Evolutionary conservation across 1,140 invertebrate genomes (phyloP).

Genomic region (Pseudomyrmex flavicornis): DNA sequence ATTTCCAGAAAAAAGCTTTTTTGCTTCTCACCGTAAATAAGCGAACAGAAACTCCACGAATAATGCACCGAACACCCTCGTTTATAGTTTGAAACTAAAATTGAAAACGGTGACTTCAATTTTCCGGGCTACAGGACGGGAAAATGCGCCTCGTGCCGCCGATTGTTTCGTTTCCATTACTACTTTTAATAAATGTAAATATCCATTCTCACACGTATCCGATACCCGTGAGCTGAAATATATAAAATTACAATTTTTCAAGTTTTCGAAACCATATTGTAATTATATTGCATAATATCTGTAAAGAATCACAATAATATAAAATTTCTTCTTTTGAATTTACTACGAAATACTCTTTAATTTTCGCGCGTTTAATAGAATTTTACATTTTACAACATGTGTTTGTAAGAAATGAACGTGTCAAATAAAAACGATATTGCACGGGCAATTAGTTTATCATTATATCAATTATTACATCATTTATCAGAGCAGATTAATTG

Average conservation of each 20-base stretch:
- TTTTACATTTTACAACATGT: too few relatives aligned
- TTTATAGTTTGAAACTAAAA: conserved; percentile 18
- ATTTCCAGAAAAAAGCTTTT: too few relatives aligned
- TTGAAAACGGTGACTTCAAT: conserved; percentile 9
- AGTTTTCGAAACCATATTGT: conserved; percentile 3
- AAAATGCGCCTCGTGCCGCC: conserved; percentile 1
- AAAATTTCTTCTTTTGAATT: too few relatives aligned
- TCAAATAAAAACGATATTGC: background rate
- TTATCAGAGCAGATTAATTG: background rate
- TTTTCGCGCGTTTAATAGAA: too few relatives aligned
- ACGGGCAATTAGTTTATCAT: background rate
- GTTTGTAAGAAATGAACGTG: background rate
- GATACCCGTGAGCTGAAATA: background rate
- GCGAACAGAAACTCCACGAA: background rate
- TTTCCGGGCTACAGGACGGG: background rate
- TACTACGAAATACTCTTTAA: too few relatives aligned
- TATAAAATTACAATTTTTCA: background rate
- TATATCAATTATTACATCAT: conserved; percentile 17
- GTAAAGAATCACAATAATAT: too few relatives aligned
- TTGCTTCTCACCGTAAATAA: too few relatives aligned
- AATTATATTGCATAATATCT: background rate
- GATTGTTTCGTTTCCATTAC: background rate
- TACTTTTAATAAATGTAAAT: conserved; percentile 3
- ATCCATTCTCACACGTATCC: background rate
- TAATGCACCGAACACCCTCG: background rate